These are phyloP conservation scores for Sander lucioperca DNA, from an alignment of 2,113 vertebrate species.

Conservation along the genomic window DNA sequence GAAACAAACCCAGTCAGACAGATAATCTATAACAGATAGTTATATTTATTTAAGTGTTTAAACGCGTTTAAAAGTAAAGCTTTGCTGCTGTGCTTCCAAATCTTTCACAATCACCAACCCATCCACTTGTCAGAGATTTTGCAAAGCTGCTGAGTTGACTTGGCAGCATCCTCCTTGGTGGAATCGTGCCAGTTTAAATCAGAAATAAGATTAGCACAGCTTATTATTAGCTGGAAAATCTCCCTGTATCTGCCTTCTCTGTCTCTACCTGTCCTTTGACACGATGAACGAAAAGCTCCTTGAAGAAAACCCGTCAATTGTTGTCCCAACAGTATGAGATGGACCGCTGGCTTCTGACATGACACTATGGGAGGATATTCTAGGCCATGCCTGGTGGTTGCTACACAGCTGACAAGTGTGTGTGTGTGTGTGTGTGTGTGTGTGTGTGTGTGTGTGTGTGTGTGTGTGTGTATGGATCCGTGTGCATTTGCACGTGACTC, in stretches of 20 bases:
- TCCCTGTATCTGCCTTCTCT: conserved; percentile 12
- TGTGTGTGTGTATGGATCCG: background rate
- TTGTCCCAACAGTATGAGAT: conserved; percentile 12
- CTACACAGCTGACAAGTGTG: conserved; percentile 25
- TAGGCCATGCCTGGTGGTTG: conserved; percentile 30
- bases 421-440: background rate
- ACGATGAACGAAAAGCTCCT: background rate
- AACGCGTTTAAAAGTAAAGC: background rate
- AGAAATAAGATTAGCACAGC: conserved; percentile 49
- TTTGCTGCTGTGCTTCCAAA: background rate
- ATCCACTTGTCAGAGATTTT: conserved; percentile 16
- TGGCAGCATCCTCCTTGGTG: conserved; percentile 17
- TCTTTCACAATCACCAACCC: background rate
- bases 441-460: conserved; percentile 5
- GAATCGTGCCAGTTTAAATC: conserved; percentile 45
- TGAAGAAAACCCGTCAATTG: conserved; percentile 2
- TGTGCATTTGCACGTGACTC: conserved; percentile 15
- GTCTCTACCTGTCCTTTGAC: conserved; percentile 30
- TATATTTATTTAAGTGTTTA: background rate
- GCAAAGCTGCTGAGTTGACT: conserved; percentile 49
- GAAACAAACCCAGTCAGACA: too few relatives aligned
- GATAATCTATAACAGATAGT: too few relatives aligned
- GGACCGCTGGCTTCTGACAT: conserved; percentile 19
- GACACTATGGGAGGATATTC: conserved; percentile 36
- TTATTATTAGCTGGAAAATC: conserved; percentile 48